phyloP scores from a whole-genome alignment of 1,140 invertebrate species.

The Uloborus diversus region DNA sequence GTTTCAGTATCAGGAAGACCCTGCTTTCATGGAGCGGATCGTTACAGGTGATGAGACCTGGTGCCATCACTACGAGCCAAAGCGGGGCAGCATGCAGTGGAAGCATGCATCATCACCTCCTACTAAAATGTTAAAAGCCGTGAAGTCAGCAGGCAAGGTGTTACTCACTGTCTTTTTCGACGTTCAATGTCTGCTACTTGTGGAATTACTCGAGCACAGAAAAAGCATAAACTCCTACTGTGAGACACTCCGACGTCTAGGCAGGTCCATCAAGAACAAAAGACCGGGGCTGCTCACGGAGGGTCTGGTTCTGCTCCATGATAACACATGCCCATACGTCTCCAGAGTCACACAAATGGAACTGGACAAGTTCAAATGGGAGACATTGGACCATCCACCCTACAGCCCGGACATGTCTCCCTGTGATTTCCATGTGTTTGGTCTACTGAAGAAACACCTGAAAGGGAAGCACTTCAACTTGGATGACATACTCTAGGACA shows the following conservation, averaged over 20 bases:
- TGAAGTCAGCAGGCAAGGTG: background rate
- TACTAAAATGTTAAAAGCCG: background rate
- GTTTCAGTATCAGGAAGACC: constrained; percentile 3
- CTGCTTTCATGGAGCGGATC: background rate
- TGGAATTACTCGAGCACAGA: too few relatives aligned
- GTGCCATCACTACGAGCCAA: constrained; percentile 53
- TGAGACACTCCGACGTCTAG: constrained; percentile 9
- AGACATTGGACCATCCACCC: constrained; percentile 25
- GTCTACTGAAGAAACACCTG: constrained; percentile 30
- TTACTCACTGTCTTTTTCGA: background rate
- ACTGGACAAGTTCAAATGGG: constrained; percentile 23
- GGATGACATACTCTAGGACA: constrained; percentile 6
- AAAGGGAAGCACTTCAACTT: background rate
- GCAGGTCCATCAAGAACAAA: constrained; percentile 12
- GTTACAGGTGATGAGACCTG: constrained; percentile 52
- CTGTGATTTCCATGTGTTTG: constrained; percentile 45
- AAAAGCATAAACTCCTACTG: constrained; percentile 8
- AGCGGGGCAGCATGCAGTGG: constrained; percentile 51
- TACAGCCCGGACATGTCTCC: constrained; percentile 43
- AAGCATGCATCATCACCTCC: constrained; percentile 10
- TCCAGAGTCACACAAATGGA: background rate
- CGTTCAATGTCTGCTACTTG: background rate
- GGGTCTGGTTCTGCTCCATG: constrained; percentile 29
- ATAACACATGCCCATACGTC: constrained; percentile 20
- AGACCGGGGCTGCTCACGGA: constrained; percentile 3